Conservation (phyloP, 2,113 vertebrate species). For the Lonchura striata region DNA sequence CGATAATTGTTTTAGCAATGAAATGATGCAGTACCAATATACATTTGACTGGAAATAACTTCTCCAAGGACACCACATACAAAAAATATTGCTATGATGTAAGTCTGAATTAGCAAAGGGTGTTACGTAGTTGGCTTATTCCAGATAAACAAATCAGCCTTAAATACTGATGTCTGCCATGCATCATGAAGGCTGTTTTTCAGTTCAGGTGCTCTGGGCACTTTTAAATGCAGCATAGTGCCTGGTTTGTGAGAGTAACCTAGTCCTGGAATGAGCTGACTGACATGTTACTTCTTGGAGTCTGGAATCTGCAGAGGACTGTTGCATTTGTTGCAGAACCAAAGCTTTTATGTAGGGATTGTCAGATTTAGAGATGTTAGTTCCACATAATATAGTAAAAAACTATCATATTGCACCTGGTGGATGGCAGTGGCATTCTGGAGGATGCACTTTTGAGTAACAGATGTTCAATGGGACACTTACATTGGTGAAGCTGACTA, state of each 20-base stretch:
- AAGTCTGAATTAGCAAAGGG: not conserved
- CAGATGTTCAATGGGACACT: fast-evolving
- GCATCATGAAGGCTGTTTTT: not conserved
- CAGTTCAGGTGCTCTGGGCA: not conserved
- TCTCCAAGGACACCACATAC: not conserved
- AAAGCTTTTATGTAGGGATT: not conserved
- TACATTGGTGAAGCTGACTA: not conserved
- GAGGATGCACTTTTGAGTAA: not conserved
- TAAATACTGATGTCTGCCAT: not conserved
- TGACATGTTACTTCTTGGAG: not conserved
- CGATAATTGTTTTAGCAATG: not conserved
- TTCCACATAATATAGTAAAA: not conserved
- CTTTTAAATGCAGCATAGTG: not conserved
- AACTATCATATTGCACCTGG: not conserved
- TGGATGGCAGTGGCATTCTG: not conserved
- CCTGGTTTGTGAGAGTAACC: not conserved
- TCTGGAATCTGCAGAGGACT: not conserved
- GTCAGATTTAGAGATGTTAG: not conserved
- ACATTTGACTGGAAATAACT: not conserved
- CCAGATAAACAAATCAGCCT: not conserved
- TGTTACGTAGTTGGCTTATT: not conserved
- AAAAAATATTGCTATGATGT: not conserved
- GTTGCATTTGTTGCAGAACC: not conserved
- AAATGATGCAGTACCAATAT: not conserved
- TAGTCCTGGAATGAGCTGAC: not conserved